These are phyloP conservation scores for Cordylochernes scorpioides DNA, from an alignment of 2,888 invertebrate species.

Conservation along the genomic window DNA sequence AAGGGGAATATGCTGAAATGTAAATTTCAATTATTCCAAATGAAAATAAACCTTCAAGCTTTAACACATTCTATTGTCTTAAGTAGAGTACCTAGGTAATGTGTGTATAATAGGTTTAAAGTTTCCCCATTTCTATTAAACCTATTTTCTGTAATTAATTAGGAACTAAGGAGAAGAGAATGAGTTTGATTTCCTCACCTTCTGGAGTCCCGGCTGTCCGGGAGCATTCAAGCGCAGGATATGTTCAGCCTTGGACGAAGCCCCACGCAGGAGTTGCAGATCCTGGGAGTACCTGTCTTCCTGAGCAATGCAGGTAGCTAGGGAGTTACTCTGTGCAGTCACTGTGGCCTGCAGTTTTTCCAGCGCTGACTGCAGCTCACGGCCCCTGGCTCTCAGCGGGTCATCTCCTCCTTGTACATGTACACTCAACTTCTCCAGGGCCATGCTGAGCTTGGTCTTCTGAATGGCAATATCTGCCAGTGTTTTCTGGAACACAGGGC, in stretches of 20 bases:
- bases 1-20: no score
- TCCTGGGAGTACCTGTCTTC: constrained; percentile 66
- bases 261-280: constrained; percentile 51
- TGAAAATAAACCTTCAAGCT: no score
- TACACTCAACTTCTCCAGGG: constrained; percentile 66
- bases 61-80: no score
- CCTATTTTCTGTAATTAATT: no score
- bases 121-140: no score
- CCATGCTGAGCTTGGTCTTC: constrained; percentile 59
- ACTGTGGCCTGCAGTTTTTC: constrained; percentile 35
- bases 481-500: constrained; percentile 30
- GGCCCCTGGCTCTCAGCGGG: constrained; percentile 41
- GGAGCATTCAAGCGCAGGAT: constrained; percentile 42
- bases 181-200: no score
- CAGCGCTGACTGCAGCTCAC: constrained; percentile 38
- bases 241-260: constrained; percentile 61
- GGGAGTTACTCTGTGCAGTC: constrained; percentile 34
- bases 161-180: no score
- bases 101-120: no score
- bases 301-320: constrained; percentile 50
- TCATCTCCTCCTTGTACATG: constrained; percentile 51
- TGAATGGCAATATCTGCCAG: constrained; percentile 61
- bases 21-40: no score
- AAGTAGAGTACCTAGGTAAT: no score
- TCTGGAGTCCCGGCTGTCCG: constrained; percentile 56